These are phyloP conservation scores for Melinaea marsaeus DNA, from an alignment of 2,888 invertebrate species.

Conservation along the genomic window DNA sequence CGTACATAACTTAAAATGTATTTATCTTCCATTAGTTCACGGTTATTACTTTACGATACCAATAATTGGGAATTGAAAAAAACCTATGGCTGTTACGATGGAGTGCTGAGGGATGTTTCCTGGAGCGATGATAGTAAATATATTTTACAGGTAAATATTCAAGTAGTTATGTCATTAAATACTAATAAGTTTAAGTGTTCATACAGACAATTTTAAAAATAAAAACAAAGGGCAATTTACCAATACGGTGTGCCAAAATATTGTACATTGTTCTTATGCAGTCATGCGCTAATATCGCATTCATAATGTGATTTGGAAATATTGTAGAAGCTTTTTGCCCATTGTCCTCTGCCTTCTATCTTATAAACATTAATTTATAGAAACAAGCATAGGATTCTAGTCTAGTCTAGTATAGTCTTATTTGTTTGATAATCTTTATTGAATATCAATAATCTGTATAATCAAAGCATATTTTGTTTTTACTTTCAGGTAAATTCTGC, in stretches of 20 bases:
- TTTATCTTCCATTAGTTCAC: conserved; percentile 76
- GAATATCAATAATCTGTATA: not conserved
- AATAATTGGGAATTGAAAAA: conserved; percentile 75
- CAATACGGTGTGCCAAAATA: too few species aligned
- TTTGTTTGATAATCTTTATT: too few species aligned
- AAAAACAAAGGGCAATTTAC: too few species aligned
- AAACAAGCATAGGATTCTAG: too few species aligned
- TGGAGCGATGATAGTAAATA: conserved; percentile 77
- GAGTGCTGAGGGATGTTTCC: conserved; percentile 62
- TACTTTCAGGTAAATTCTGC: conserved; percentile 66
- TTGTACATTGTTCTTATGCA: too few species aligned
- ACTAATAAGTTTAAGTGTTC: conserved; percentile 4
- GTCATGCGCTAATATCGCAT: too few species aligned
- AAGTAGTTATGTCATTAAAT: not conserved
- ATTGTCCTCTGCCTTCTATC: too few species aligned
- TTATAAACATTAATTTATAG: too few species aligned
- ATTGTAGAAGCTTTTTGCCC: too few species aligned
- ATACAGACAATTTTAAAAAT: conserved; percentile 6
- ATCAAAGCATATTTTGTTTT: conserved; percentile 6
- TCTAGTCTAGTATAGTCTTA: too few species aligned
- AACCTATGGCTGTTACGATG: conserved; percentile 69
- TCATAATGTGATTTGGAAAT: too few species aligned
- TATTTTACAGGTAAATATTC: conserved; percentile 59
- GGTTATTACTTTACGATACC: conserved; percentile 75
- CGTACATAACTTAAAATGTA: conserved; percentile 43